These are phyloP conservation scores for Orthosia incerta DNA, from an alignment of 2,888 invertebrate genomes.

Conservation along the genomic window DNA sequence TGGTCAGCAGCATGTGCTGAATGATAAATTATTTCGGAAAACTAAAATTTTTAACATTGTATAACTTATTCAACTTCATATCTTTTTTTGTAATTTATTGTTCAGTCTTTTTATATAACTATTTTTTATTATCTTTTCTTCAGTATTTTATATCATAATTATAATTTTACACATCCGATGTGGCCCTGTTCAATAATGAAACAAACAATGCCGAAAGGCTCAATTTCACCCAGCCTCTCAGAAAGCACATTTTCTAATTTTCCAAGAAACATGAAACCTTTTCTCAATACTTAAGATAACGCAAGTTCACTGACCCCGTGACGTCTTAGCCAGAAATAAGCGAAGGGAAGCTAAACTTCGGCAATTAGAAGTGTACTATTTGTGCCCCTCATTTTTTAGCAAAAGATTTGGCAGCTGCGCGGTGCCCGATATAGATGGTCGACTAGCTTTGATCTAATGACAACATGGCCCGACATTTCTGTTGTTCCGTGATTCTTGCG, in stretches of 20 bases:
- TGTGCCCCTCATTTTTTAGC: constrained; percentile 64
- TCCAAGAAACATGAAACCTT: constrained; percentile 28
- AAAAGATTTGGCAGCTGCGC: constrained; percentile 65
- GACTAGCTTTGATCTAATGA: constrained; percentile 66
- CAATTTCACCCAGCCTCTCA: neutral
- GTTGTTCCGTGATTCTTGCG: constrained; percentile 32
- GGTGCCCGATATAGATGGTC: constrained; percentile 52
- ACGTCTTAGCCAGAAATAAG: constrained; percentile 64
- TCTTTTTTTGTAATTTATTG: neutral
- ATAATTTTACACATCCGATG: no score
- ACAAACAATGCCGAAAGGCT: neutral
- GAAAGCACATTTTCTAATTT: constrained; percentile 34
- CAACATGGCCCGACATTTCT: constrained; percentile 58
- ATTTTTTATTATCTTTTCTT: neutral
- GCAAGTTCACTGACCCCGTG: constrained; percentile 57
- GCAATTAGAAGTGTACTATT: constrained; percentile 65
- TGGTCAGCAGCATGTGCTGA: neutral
- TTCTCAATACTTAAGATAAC: constrained; percentile 54
- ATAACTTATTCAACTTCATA: neutral
- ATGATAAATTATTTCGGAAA: neutral
- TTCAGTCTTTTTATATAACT: neutral
- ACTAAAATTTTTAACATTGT: neutral
- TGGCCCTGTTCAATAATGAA: neutral
- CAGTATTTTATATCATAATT: no score
- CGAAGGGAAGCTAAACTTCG: constrained; percentile 58